Percentiles rank a stretch among this genome's conserved stretches.
phyloP scores from a whole-genome alignment of 2,113 vertebrate species.

The Peucedramus taeniatus region DNA sequence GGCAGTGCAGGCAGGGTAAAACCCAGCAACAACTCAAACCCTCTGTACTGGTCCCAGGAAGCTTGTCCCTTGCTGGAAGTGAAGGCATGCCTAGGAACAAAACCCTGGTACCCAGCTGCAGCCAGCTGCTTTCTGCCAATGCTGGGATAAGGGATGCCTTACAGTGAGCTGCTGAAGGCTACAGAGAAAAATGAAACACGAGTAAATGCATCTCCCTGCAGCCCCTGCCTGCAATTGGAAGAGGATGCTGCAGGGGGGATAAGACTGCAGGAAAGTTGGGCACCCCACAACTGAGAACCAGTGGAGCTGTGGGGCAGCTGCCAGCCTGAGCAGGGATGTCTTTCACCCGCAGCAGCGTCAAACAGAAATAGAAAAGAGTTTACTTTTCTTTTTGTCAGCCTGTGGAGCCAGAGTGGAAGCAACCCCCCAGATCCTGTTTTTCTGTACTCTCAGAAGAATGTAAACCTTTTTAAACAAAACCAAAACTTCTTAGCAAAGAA shows the following conservation, averaged over 20 bases:
- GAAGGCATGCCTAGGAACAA: neutral
- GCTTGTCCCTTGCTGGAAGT: neutral
- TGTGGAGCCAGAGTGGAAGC: neutral
- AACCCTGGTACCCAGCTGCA: neutral
- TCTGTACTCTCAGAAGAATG: neutral
- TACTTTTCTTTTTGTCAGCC: neutral
- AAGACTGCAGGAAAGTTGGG: neutral
- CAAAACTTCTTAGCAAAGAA: neutral
- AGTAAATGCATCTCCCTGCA: fast-evolving
- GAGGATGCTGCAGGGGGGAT: neutral
- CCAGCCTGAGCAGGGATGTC: neutral
- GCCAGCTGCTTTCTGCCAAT: neutral
- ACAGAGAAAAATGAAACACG: neutral
- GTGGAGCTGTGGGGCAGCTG: neutral
- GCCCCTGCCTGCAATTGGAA: neutral
- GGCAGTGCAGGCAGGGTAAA: neutral
- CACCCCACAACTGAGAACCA: fast-evolving
- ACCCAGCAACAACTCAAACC: neutral
- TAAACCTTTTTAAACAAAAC: constrained; percentile 22
- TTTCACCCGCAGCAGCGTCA: neutral
- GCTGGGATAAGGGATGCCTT: neutral
- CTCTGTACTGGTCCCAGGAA: neutral
- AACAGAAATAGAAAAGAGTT: neutral
- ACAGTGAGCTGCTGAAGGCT: neutral
- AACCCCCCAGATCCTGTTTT: neutral